Percentiles rank a stretch among this genome's conserved stretches.
Evolutionary conservation across 1,140 invertebrate genomes (phyloP).

Genomic region (Paraescarpia echinospica): DNA sequence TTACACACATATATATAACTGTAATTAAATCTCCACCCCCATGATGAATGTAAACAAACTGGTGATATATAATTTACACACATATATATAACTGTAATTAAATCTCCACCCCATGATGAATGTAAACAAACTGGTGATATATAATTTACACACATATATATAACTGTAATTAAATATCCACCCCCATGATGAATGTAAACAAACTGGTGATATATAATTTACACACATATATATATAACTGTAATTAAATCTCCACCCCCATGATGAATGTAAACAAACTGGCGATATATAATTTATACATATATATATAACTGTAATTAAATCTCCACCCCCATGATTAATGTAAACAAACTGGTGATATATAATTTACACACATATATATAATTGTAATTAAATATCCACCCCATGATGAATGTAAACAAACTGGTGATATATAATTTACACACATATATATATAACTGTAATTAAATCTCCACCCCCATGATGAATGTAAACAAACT

Average conservation of each 20-base stretch:
- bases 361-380: no score
- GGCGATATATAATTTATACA: no score
- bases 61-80: no score
- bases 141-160: no score
- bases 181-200: background rate
- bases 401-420: background rate
- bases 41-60: background rate
- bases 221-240: no score
- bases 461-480: background rate
- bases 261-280: background rate
- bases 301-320: background rate
- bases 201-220: no score
- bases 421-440: no score
- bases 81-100: background rate
- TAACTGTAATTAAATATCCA: background rate
- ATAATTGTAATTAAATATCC: background rate
- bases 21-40: background rate
- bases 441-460: no score
- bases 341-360: background rate
- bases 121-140: background rate
- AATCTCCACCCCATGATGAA: background rate
- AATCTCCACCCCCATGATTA: background rate
- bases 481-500: background rate
- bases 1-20: background rate
- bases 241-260: background rate